Conservation (phyloP, 2,113 vertebrate genomes). For the Pachypanchax playfairii region DNA sequence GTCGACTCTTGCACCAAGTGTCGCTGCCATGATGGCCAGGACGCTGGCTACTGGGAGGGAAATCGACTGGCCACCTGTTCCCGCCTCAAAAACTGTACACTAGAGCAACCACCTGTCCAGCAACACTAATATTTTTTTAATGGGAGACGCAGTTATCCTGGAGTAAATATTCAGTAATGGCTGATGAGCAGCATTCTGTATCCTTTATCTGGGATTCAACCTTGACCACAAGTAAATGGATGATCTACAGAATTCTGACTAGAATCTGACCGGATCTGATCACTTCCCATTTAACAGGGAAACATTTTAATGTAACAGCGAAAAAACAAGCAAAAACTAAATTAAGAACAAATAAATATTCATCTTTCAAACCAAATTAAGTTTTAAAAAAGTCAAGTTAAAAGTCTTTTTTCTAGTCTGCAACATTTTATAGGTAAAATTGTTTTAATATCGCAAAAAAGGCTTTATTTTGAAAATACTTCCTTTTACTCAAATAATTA, state of each 20-base stretch:
- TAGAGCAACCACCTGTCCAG: constrained; percentile 41
- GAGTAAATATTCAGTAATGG: background rate
- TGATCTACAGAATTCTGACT: too few relatives aligned
- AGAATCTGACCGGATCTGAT: too few relatives aligned
- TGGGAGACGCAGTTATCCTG: constrained; percentile 2
- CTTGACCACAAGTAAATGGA: background rate
- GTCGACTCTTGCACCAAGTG: constrained; percentile 84
- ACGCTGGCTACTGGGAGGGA: constrained; percentile 86
- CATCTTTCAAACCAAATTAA: too few relatives aligned
- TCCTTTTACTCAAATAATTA: background rate
- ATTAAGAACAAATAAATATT: too few relatives aligned
- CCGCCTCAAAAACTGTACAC: constrained; percentile 75
- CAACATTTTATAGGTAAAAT: background rate
- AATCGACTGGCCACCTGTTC: constrained; percentile 84
- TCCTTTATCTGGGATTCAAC: background rate
- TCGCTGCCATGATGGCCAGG: constrained; percentile 83
- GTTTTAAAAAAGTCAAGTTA: background rate
- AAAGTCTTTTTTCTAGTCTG: background rate
- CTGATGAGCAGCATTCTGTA: background rate
- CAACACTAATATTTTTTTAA: constrained; percentile 49
- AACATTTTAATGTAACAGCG: constrained; percentile 5
- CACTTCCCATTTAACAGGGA: too few relatives aligned
- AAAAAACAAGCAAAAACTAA: too few relatives aligned
- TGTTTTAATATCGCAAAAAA: background rate
- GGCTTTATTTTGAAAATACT: background rate